These are phyloP conservation scores for Erythrocercus mccallii DNA, from an alignment of 2,113 vertebrate species.

Conservation along the genomic window DNA sequence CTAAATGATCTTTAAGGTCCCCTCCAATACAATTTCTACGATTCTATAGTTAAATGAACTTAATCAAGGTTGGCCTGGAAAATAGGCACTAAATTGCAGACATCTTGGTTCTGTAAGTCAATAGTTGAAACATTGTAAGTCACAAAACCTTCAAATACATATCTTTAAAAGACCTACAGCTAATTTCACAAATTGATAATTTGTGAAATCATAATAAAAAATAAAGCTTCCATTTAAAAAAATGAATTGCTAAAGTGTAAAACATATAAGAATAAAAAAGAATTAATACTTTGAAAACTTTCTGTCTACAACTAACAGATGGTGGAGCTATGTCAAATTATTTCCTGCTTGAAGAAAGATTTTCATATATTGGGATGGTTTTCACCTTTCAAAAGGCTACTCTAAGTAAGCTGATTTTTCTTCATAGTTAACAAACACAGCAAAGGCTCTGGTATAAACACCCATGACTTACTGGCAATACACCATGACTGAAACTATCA, in stretches of 20 bases:
- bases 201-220: not conserved
- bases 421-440: not conserved
- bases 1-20: not conserved
- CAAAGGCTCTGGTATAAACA: not conserved
- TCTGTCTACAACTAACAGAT: not conserved
- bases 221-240: not conserved
- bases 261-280: not conserved
- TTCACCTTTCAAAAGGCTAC: not conserved
- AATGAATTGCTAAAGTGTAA: not conserved
- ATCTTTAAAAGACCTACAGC: not conserved
- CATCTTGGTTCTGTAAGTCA: not conserved
- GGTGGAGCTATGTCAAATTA: not conserved
- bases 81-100: not conserved
- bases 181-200: not conserved
- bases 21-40: not conserved
- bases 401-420: not conserved
- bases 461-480: not conserved
- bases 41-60: not conserved
- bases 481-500: constrained; percentile 18
- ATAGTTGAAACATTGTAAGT: not conserved
- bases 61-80: not conserved
- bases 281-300: not conserved
- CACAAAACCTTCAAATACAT: not conserved
- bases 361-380: not conserved
- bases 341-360: not conserved